Conservation (phyloP, 2,113 vertebrate genomes). For the Papio anubis region DNA sequence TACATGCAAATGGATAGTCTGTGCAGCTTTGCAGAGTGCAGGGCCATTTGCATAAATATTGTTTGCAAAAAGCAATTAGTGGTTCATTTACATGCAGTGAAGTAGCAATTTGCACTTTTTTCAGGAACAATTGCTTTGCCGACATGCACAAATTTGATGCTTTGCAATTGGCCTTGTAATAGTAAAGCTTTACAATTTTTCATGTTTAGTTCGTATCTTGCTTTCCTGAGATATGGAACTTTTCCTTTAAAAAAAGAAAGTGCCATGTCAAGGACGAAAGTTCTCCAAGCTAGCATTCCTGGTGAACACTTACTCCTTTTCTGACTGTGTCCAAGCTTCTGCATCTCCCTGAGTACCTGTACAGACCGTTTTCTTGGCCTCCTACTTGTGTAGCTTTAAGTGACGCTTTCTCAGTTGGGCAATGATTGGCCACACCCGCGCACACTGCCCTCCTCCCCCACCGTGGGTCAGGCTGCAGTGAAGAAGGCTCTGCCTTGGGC, state of each 20-base stretch:
- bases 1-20: slow-evolving; percentile 39
- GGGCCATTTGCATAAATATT: slow-evolving; percentile 85
- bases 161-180: slow-evolving; percentile 64
- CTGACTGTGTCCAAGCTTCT: rapidly evolving
- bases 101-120: slow-evolving; percentile 82
- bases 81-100: slow-evolving; percentile 81
- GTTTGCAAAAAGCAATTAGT: slow-evolving; percentile 85
- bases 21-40: slow-evolving; percentile 43
- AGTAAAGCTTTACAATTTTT: slow-evolving; percentile 69
- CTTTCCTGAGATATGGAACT: slow-evolving; percentile 67
- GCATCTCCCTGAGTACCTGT: rapidly evolving
- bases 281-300: rapidly evolving
- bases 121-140: slow-evolving; percentile 75
- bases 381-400: rapidly evolving
- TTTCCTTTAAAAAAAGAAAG: neutral
- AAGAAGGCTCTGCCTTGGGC: neutral
- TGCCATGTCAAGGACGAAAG: neutral
- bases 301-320: rapidly evolving
- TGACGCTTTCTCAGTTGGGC: neutral
- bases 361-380: neutral
- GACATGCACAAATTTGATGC: slow-evolving; percentile 74
- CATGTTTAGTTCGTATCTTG: slow-evolving; percentile 72
- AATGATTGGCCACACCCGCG: neutral
- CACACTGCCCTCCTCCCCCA: neutral
- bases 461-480: neutral